These are phyloP conservation scores for Drosophila trapezifrons DNA, from an alignment of 1,140 invertebrate genomes.

Conservation along the genomic window DNA sequence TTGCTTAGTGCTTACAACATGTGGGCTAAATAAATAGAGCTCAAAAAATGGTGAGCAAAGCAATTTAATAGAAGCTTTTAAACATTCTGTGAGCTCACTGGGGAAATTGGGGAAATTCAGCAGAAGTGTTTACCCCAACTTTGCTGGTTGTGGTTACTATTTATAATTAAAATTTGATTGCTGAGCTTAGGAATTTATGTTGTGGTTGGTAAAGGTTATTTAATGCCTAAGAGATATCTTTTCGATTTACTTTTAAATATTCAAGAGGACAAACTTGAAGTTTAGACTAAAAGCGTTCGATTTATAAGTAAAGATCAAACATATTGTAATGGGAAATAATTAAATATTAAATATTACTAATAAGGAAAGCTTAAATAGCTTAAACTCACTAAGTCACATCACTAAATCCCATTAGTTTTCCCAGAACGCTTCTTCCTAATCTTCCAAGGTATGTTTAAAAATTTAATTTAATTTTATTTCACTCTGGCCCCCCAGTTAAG, in stretches of 20 bases:
- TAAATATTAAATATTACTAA: too few species aligned
- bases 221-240: too few species aligned
- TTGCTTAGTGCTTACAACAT: conserved; percentile 30
- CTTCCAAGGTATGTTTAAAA: not conserved
- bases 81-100: not conserved
- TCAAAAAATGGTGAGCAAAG: not conserved
- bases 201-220: too few species aligned
- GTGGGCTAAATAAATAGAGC: conserved; percentile 21
- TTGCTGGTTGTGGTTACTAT: not conserved
- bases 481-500: not conserved
- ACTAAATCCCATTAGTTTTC: too few species aligned
- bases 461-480: conserved; percentile 13
- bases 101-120: not conserved
- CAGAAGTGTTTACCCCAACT: not conserved
- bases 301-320: too few species aligned
- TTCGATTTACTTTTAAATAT: too few species aligned
- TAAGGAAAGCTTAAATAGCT: too few species aligned
- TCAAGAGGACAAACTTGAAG: too few species aligned
- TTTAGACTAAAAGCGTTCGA: too few species aligned
- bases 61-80: conserved; percentile 13
- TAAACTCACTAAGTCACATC: too few species aligned
- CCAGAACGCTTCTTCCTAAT: not conserved
- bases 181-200: not conserved
- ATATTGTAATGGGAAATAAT: not conserved
- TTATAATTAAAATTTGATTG: not conserved